phyloP scores from a whole-genome alignment of 2,797 vertebrate genomes.

The Ateles fusciceps region DNA sequence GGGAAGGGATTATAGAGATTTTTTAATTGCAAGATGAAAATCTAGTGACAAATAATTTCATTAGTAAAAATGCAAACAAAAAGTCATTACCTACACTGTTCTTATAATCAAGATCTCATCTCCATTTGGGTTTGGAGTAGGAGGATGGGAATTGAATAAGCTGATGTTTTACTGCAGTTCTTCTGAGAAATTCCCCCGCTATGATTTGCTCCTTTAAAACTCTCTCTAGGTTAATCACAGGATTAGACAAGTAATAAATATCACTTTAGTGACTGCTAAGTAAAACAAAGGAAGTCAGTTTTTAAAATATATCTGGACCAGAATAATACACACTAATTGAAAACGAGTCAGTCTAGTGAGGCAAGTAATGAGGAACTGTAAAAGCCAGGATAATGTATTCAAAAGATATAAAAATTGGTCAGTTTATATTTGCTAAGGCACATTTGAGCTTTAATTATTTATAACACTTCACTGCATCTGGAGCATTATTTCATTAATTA shows the following conservation, averaged over 20 bases:
- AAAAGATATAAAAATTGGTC: constrained; percentile 68
- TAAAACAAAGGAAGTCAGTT: constrained; percentile 74
- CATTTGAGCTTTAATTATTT: constrained; percentile 75
- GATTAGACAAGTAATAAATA: constrained; percentile 76
- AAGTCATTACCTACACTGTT: constrained; percentile 57
- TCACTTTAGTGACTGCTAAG: constrained; percentile 74
- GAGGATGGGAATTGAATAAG: constrained; percentile 54
- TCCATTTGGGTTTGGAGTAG: constrained; percentile 54
- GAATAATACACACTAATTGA: constrained; percentile 73
- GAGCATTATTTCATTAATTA: constrained; percentile 71
- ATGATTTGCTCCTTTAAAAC: constrained; percentile 49
- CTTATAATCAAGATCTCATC: constrained; percentile 57
- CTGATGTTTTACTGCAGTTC: constrained; percentile 39
- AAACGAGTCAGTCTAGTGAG: constrained; percentile 70
- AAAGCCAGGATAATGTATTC: constrained; percentile 68
- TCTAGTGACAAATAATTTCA: constrained; percentile 69
- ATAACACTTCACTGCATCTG: constrained; percentile 57
- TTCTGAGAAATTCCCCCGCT: constrained; percentile 51
- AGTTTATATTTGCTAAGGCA: constrained; percentile 72
- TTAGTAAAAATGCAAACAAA: constrained; percentile 71
- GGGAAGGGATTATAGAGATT: constrained; percentile 57
- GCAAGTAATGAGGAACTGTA: constrained; percentile 72
- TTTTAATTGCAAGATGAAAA: constrained; percentile 78
- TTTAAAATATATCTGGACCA: constrained; percentile 72
- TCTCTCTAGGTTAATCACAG: constrained; percentile 55